These are phyloP conservation scores for Erebia palarica DNA, from an alignment of 2,888 invertebrate genomes.

Conservation along the genomic window DNA sequence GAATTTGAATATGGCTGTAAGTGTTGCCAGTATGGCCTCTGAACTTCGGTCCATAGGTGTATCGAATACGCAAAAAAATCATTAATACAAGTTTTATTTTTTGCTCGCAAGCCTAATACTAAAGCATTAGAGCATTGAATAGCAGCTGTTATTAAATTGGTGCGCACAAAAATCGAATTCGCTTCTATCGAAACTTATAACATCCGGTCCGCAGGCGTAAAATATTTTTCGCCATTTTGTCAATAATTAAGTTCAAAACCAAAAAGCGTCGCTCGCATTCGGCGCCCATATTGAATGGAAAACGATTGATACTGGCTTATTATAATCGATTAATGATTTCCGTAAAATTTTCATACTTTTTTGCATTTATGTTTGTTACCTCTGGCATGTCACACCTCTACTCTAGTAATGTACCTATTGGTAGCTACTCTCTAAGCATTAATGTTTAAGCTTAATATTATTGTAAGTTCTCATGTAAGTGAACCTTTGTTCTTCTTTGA, in stretches of 20 bases:
- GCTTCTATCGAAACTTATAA: slow-evolving; percentile 13
- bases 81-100: too few relatives aligned
- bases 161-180: slow-evolving; percentile 50
- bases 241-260: slow-evolving; percentile 79
- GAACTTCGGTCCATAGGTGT: too few relatives aligned
- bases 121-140: background rate
- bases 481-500: too few relatives aligned
- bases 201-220: slow-evolving; percentile 26
- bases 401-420: too few relatives aligned
- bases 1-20: too few relatives aligned
- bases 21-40: too few relatives aligned
- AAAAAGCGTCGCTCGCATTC: slow-evolving; percentile 73
- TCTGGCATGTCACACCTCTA: background rate
- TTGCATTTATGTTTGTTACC: slow-evolving; percentile 16
- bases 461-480: too few relatives aligned
- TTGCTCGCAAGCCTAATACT: background rate
- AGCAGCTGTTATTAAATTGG: background rate
- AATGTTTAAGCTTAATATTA: too few relatives aligned
- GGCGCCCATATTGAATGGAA: slow-evolving; percentile 50
- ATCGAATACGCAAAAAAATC: too few relatives aligned
- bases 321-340: slow-evolving; percentile 45
- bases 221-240: slow-evolving; percentile 70
- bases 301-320: slow-evolving; percentile 48
- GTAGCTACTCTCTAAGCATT: too few relatives aligned
- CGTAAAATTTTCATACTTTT: slow-evolving; percentile 41